A percentile compares a stretch with the other conserved stretches of the same genome.
Evolutionary conservation across 2,888 invertebrate genomes (phyloP).

Genomic region (Harpagoxenus sublaevis): DNA sequence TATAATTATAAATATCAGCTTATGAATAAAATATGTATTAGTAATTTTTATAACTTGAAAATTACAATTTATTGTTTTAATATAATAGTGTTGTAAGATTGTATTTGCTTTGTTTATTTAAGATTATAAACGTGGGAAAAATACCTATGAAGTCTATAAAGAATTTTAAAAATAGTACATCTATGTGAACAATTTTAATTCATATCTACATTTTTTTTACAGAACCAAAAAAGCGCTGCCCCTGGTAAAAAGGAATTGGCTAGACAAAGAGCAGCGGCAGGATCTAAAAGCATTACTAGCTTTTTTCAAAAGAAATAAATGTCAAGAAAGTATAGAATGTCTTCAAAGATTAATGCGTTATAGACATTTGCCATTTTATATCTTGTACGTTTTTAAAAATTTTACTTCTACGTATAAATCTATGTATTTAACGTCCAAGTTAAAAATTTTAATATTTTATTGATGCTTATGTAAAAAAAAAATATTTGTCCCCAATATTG

Average conservation of each 20-base stretch:
- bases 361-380: not conserved
- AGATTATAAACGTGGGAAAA: not conserved
- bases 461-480: not conserved
- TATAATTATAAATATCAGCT: conserved; percentile 1
- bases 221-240: conserved; percentile 87
- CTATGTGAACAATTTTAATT: not conserved
- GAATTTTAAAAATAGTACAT: not conserved
- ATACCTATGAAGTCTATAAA: not conserved
- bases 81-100: not conserved
- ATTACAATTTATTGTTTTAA: not conserved
- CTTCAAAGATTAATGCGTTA: conserved; percentile 16
- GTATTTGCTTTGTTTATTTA: not conserved
- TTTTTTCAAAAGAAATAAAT: conserved; percentile 91
- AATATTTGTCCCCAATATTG: not conserved
- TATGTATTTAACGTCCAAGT: not conserved
- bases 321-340: not conserved
- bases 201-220: conserved; percentile 53
- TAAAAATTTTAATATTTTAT: conserved; percentile 17
- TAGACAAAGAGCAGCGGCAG: conserved; percentile 92
- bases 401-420: conserved; percentile 6
- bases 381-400: not conserved
- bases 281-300: conserved; percentile 93
- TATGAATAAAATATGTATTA: not conserved
- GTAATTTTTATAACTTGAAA: conserved; percentile 5
- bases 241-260: conserved; percentile 92